Percentiles rank a stretch among this genome's conserved stretches.
These are phyloP conservation scores for Myxocyprinus asiaticus DNA, from an alignment of 2,113 vertebrate species.

Conservation along the genomic window DNA sequence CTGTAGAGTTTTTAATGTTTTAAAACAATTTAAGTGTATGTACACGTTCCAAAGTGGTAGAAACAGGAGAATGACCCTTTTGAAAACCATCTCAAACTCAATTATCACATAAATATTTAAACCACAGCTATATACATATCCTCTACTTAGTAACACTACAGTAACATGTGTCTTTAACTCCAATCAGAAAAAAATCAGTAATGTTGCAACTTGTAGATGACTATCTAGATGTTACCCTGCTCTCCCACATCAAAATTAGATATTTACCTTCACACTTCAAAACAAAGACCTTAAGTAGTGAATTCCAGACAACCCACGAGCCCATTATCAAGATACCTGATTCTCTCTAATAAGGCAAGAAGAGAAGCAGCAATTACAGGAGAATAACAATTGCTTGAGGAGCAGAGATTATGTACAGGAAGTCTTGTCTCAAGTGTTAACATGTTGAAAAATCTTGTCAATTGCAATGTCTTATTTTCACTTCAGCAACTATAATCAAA, in stretches of 20 bases:
- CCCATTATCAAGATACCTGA: conserved; percentile 67
- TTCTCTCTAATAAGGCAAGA: conserved; percentile 72
- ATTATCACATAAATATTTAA: conserved; percentile 51
- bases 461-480: conserved; percentile 12
- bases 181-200: conserved; percentile 49
- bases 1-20: neutral
- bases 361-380: conserved; percentile 71
- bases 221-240: conserved; percentile 33
- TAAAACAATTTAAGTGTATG: conserved; percentile 22
- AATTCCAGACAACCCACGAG: conserved; percentile 68
- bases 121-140: conserved; percentile 8
- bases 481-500: conserved; percentile 9
- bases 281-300: conserved; percentile 50
- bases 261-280: neutral
- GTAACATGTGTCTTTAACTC: conserved; percentile 37
- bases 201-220: neutral
- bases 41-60: conserved; percentile 45
- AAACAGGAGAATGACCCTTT: conserved; percentile 44
- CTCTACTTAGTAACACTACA: conserved; percentile 50
- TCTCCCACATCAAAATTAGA: conserved; percentile 48
- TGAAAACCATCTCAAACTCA: conserved; percentile 43
- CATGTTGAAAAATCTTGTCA: conserved; percentile 14
- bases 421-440: conserved; percentile 59
- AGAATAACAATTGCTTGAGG: conserved; percentile 60
- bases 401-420: conserved; percentile 68